These are phyloP conservation scores for Homalodisca vitripennis DNA, from an alignment of 1,140 invertebrate species.

Conservation along the genomic window DNA sequence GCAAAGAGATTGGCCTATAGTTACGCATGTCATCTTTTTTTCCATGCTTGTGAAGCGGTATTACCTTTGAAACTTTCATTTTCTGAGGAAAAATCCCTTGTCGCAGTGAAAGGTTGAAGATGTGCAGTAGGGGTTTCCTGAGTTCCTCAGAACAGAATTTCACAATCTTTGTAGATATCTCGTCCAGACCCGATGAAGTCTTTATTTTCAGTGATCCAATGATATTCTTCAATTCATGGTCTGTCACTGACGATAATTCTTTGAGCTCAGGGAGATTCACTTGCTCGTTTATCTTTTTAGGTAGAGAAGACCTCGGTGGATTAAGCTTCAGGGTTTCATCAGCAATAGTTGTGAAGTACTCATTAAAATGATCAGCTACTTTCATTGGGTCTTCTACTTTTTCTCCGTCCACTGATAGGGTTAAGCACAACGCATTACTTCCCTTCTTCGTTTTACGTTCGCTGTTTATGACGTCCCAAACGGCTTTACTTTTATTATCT, in stretches of 20 bases:
- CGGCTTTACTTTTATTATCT: conserved; percentile 1
- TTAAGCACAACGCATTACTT: not conserved
- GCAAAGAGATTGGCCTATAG: too few relatives aligned
- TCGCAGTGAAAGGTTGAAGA: too few relatives aligned
- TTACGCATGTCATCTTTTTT: too few relatives aligned
- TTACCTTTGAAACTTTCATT: too few relatives aligned
- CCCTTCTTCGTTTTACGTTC: not conserved
- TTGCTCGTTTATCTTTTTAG: not conserved
- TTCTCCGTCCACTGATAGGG: not conserved
- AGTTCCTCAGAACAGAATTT: too few relatives aligned
- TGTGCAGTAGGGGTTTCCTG: too few relatives aligned
- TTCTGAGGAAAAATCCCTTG: too few relatives aligned
- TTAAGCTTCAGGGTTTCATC: not conserved
- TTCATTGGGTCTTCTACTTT: not conserved
- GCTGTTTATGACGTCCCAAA: not conserved
- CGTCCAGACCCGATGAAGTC: too few relatives aligned
- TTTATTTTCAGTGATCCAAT: not conserved
- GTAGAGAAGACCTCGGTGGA: not conserved
- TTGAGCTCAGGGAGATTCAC: not conserved
- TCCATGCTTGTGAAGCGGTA: too few relatives aligned
- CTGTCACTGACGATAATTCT: not conserved
- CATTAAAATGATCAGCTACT: not conserved
- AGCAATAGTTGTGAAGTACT: not conserved
- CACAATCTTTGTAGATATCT: too few relatives aligned
- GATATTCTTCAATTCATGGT: not conserved